Evolutionary conservation across 1,140 invertebrate genomes (phyloP), one percentile per base, ranked within the genome.

Genomic region (Drosophila auraria): DNA sequence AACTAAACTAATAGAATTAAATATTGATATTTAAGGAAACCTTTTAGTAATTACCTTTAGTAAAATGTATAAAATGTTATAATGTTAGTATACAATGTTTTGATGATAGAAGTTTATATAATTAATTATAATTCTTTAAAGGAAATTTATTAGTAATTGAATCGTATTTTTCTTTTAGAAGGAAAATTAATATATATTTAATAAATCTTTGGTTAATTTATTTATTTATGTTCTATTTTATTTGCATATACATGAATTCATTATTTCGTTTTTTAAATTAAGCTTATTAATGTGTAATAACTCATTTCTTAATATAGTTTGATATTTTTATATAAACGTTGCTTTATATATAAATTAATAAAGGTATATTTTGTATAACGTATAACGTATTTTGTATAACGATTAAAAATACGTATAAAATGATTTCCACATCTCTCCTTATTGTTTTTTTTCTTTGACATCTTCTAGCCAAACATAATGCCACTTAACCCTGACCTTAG

Each of bases 401-500:
- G 17, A 20, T 49, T 61, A 36, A 56, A 30, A 14, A 2, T 20
- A 11, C 25, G 40, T 25, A 17, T 15, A 27, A 60, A 42, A 15
- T 20, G 2, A 25, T 54, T 23, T 53, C 23, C 30, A 9, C 17
- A 42, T n/a, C 49, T 30, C 15, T 33, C 12, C 5, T 0, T 20
- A 1, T 1, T 20, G 20, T 5, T 54, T 20, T 9, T 11, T 38
- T 14, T 8, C 20, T 20, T n/a, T 12, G 40, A 45, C 49, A 54
- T 15, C 5, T 25, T 54, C 14, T 38, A 36, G 38, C 15, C 17
- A n/a, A 47, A 38, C 49, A 23, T 56, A 56, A 68, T 38, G 23
- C 63, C 50, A 68, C 23, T 69, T 71, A 68, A 33, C 63, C 68
- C 68, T 69, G 68, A 71, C 68, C 63, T 71, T 71, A 71, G 63